Evolutionary conservation across 2,888 invertebrate species (phyloP), one percentile per base, ranked within the genome.

Genomic region (Gnatocerus cornutus): DNA sequence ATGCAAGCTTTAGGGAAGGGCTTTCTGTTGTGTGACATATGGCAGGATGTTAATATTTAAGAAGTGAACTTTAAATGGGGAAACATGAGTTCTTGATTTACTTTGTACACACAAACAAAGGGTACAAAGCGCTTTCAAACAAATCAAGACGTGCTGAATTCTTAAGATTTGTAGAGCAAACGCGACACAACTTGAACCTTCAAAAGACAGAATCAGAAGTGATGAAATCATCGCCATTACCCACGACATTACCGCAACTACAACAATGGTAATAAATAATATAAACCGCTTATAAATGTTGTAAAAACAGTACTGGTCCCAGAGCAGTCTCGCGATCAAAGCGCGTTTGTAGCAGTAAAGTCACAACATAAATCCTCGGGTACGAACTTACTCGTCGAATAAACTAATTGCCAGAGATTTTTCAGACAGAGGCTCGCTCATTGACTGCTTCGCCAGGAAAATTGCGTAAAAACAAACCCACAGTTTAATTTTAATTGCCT

Each of bases 41-140:
- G 61, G 16, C 68, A 68, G 68, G 68, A 68, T 50, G 68, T 68
- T 52, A 68, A 68, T 61, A 61, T 62, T 68, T 68, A 62, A 58
- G 21, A 46, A 45, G 30, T 14, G 33, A 58, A 41, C 12, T 66
- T 66, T 29, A 21, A 33, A 64, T 53, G 43, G n/a, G 58, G 41
- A 43, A 59, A 59, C 59, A 27, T 14, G 14, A 55, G 21, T 39
- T 13, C 16, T 10, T 39, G 39, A 55, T 55, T 55, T 55, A 21
- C 27, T 33, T 9, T 53, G 12, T 30, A 33, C 29, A 53, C 33
- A 39, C 39, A 55, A 10, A 55, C 39, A 14, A 55, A 41, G 41
- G 41, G 9, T 13, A 41, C 41, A 33, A 7, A 6, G 7, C 33
- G 7, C 7, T 33, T 33, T 33, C 33, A 33, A 33, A 33, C 33